Conservation (phyloP, 2,797 vertebrate genomes). For the Poecilia picta region DNA sequence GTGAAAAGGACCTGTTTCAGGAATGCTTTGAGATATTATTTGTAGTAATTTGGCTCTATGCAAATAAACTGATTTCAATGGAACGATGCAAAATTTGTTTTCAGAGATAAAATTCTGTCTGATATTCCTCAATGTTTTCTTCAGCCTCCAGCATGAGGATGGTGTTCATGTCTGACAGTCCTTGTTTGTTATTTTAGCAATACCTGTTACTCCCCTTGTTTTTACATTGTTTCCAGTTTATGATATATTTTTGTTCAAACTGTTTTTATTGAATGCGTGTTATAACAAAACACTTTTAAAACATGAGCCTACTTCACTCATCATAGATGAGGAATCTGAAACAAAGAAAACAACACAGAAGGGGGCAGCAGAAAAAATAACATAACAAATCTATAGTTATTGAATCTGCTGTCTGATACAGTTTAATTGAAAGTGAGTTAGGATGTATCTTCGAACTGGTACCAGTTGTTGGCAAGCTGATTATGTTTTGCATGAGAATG, state of each 20-base stretch:
- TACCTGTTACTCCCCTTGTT: not conserved
- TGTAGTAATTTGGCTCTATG: not conserved
- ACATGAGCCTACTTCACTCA: not conserved
- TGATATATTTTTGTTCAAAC: not conserved
- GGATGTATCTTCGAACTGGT: not conserved
- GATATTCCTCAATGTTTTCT: conserved; percentile 3
- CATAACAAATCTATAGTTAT: not conserved
- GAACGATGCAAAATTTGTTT: too few relatives aligned
- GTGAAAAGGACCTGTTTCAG: not conserved
- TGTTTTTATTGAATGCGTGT: not conserved
- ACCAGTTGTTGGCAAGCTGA: not conserved
- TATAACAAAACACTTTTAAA: not conserved
- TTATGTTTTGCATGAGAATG: not conserved
- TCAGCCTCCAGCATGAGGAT: not conserved
- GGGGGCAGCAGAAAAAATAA: not conserved
- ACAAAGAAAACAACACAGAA: not conserved
- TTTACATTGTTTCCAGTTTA: not conserved
- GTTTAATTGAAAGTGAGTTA: not conserved
- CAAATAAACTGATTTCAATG: not conserved
- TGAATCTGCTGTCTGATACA: not conserved
- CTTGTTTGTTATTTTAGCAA: not conserved
- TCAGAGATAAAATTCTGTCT: conserved; percentile 1
- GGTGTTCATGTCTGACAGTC: not conserved
- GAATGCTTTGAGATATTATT: not conserved
- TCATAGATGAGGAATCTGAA: not conserved